A percentile compares a stretch with the other conserved stretches of the same genome.
phyloP scores from a whole-genome alignment of 1,140 invertebrate species.

The Lethrus apterus region DNA sequence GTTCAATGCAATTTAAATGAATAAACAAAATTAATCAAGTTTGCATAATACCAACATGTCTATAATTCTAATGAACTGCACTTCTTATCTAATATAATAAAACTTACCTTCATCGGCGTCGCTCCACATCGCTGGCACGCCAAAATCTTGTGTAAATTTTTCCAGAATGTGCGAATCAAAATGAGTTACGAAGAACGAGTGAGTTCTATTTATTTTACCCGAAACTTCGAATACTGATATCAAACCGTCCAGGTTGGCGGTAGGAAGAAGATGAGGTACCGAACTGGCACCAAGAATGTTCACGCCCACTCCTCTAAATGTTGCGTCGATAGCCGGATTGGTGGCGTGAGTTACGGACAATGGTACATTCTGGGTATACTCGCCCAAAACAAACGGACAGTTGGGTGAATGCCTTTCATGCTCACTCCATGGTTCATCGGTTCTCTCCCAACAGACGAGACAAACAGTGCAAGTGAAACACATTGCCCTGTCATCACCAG shows the following conservation, averaged over 20 bases:
- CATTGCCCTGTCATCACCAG: slow-evolving; percentile 87
- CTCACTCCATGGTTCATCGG: slow-evolving; percentile 93
- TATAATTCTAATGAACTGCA: no score
- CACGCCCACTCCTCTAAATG: slow-evolving; percentile 29
- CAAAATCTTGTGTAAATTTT: slow-evolving; percentile 37
- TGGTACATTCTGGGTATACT: slow-evolving; percentile 94
- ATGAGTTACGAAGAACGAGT: slow-evolving; percentile 39
- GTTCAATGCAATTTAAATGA: no score
- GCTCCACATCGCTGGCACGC: slow-evolving; percentile 27
- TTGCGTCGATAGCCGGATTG: slow-evolving; percentile 59
- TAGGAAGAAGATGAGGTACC: slow-evolving; percentile 31
- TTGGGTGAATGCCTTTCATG: slow-evolving; percentile 88
- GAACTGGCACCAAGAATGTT: slow-evolving; percentile 30
- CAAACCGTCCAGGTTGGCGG: slow-evolving; percentile 36
- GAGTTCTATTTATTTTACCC: slow-evolving; percentile 36
- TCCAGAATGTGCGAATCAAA: slow-evolving; percentile 39
- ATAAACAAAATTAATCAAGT: no score
- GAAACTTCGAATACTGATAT: slow-evolving; percentile 38
- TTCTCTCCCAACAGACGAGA: slow-evolving; percentile 91
- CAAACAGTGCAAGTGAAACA: slow-evolving; percentile 92
- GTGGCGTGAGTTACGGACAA: slow-evolving; percentile 82
- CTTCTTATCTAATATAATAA: neutral
- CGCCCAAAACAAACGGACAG: slow-evolving; percentile 88
- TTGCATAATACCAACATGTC: no score
- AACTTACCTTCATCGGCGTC: slow-evolving; percentile 25